Conservation (phyloP, 2,797 vertebrate genomes). For the Sciurus vulgaris region DNA sequence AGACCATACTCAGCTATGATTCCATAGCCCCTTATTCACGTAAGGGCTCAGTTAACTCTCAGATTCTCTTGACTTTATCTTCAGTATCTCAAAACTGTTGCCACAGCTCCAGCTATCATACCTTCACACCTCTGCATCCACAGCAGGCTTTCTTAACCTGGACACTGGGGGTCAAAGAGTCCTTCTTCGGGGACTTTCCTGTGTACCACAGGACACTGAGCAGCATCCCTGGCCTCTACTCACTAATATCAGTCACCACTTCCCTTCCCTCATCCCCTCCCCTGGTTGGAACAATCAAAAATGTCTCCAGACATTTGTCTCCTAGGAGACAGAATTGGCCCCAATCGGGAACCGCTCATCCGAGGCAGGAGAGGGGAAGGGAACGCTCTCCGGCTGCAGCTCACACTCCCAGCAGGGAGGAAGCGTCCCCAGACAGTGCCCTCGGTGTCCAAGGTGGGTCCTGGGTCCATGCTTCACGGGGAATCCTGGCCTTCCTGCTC, state of each 20-base stretch:
- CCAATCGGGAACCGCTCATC: neutral
- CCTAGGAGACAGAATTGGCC: no score
- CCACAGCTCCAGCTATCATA: neutral
- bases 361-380: neutral
- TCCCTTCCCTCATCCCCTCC: neutral
- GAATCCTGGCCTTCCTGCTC: neutral
- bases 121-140: neutral
- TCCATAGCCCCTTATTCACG: no score
- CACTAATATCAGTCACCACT: neutral
- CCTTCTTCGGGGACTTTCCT: neutral
- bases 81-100: neutral
- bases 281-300: no score
- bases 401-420: neutral
- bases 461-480: no score
- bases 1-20: neutral
- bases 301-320: neutral
- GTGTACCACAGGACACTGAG: no score
- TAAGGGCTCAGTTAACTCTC: neutral
- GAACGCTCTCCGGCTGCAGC: neutral
- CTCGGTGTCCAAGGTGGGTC: neutral
- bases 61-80: neutral
- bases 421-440: no score
- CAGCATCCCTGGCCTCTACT: neutral
- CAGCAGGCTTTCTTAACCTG: neutral
- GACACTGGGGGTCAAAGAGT: rapidly evolving